These are phyloP conservation scores for Sinella curviseta DNA, from an alignment of 1,140 invertebrate species.

Conservation along the genomic window DNA sequence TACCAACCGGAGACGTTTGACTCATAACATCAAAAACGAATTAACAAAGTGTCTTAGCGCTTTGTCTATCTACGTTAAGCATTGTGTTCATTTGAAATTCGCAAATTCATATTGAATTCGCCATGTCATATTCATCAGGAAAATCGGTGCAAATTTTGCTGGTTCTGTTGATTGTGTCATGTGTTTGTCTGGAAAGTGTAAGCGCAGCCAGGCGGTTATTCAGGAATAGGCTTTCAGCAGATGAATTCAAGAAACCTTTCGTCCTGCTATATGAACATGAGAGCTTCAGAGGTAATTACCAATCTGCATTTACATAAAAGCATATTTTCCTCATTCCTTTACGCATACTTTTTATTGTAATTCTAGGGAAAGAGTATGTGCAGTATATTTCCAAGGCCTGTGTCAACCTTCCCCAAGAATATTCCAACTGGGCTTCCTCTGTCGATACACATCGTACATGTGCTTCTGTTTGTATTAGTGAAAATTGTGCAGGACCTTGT, in stretches of 20 bases:
- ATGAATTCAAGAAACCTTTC: slow-evolving; percentile 23
- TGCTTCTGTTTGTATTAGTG: slow-evolving; percentile 7
- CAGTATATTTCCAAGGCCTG: slow-evolving; percentile 27
- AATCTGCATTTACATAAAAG: not conserved
- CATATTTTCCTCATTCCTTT: not conserved
- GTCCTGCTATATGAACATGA: slow-evolving; percentile 37
- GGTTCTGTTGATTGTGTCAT: not conserved
- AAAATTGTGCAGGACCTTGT: slow-evolving; percentile 31
- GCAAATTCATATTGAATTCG: not conserved
- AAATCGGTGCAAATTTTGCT: not conserved
- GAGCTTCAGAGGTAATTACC: slow-evolving; percentile 31
- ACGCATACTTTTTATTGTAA: not conserved
- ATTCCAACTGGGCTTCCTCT: slow-evolving; percentile 34
- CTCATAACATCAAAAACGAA: too few species aligned
- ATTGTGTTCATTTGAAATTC: not conserved
- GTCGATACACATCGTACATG: slow-evolving; percentile 33
- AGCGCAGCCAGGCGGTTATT: not conserved
- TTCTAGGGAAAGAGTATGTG: slow-evolving; percentile 32
- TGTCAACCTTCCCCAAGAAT: slow-evolving; percentile 27
- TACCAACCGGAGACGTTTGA: too few species aligned
- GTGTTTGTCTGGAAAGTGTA: not conserved
- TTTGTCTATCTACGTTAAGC: not conserved
- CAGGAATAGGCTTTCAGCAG: not conserved
- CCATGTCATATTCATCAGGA: not conserved
- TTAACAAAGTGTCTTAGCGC: too few species aligned